Evolutionary conservation across 2,888 invertebrate species (phyloP), one percentile per base, ranked within the genome.

Genomic region (Dynastes maya): DNA sequence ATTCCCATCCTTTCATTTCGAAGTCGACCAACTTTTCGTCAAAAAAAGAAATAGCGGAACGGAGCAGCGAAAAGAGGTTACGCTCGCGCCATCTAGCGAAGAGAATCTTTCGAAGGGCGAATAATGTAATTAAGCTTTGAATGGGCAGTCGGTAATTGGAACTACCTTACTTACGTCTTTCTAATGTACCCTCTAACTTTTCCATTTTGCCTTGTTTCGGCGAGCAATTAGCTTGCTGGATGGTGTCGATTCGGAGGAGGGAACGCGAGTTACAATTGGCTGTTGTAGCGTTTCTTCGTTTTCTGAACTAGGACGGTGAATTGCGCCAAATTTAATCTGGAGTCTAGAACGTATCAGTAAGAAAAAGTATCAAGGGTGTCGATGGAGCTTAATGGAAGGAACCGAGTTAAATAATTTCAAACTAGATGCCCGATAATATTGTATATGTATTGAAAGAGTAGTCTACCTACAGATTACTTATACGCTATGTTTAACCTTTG

Each of bases 71-170:
- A 22, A 37, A 45, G 8, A 45, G 11, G 45, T 45, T 45, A 45
- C 45, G 45, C 45, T 45, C 45, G 8, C 45, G 45, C 11, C 45
- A 45, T 45, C 45, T 45, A 45, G 8, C 45, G 40, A 29, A 49
- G 27, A 49, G 65, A 32, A 13, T 22, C 72, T 13, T 53, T 77
- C 72, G 11, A 29, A 74, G 45, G 45, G 45, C 75, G 74, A 37
- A 78, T 78, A 80, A 80, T 58, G 71, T 70, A 80, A 80, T 80
- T 80, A 78, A 27, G 78, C 64, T 78, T 78, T 68, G 76, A 80
- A 80, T 78, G 70, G 80, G 63, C 76, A 75, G 70, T 64, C 71
- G 67, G 64, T 80, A 80, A 80, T 78, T 80, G 70, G 53, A 51
- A 61, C 64, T 71, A 68, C 74, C 74, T 76, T 75, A 71, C 70